phyloP scores from a whole-genome alignment of 2,888 invertebrate species.

The Ferdinandea cuprea region DNA sequence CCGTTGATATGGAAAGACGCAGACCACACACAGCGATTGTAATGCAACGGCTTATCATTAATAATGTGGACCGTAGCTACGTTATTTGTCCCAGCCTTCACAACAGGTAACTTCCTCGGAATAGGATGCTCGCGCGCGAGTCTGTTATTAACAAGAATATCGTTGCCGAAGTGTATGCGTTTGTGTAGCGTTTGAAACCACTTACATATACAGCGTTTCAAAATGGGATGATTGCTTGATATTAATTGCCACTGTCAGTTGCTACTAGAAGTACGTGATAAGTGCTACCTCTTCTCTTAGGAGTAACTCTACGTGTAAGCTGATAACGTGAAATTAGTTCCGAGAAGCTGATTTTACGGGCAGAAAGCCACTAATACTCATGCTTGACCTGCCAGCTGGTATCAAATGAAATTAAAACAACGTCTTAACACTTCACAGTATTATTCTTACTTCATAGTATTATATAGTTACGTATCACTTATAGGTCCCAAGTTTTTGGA shows the following conservation, averaged over 20 bases:
- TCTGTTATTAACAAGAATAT: constrained; percentile 57
- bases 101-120: constrained; percentile 74
- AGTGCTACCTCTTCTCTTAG: constrained; percentile 62
- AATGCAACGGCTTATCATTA: constrained; percentile 74
- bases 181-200: constrained; percentile 45
- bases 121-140: constrained; percentile 55
- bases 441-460: no score
- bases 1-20: constrained; percentile 47
- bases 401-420: no score
- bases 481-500: no score
- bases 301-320: constrained; percentile 55
- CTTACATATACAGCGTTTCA: constrained; percentile 33
- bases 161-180: constrained; percentile 48
- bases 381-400: no score
- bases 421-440: no score
- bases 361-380: constrained; percentile 33
- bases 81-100: constrained; percentile 70
- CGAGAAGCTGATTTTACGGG: constrained; percentile 65
- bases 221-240: constrained; percentile 73
- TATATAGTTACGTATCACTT: no score
- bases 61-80: constrained; percentile 73
- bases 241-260: constrained; percentile 74
- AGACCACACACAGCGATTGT: constrained; percentile 73
- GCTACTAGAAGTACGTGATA: constrained; percentile 74
- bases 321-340: constrained; percentile 74